Conservation (phyloP, 2,888 invertebrate species). For the Luffia ferchaultella region DNA sequence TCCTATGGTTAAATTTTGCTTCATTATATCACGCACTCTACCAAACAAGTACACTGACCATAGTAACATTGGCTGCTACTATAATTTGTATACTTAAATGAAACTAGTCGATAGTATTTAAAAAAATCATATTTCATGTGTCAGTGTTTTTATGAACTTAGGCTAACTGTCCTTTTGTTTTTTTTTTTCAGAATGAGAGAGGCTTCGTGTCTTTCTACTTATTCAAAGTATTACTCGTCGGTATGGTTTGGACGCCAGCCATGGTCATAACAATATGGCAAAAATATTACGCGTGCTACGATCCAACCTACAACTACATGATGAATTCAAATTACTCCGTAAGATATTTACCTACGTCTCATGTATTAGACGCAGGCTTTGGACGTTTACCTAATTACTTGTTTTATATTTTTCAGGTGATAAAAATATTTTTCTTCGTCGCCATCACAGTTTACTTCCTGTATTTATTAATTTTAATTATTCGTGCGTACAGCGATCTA, state of each 20-base stretch:
- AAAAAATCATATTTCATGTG: background rate
- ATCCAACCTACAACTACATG: constrained; percentile 93
- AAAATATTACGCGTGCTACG: constrained; percentile 84
- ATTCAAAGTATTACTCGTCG: constrained; percentile 87
- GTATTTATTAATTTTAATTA: constrained; percentile 82
- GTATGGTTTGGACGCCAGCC: constrained; percentile 86
- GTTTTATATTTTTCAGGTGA: constrained; percentile 69
- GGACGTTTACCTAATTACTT: constrained; percentile 3
- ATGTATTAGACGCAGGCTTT: background rate
- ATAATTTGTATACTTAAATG: too few species aligned
- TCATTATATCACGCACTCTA: too few species aligned
- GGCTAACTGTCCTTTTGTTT: too few species aligned
- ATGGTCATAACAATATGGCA: constrained; percentile 90
- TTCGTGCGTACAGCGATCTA: constrained; percentile 93
- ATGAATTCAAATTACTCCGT: constrained; percentile 86
- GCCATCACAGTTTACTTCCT: constrained; percentile 85
- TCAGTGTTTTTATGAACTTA: too few species aligned
- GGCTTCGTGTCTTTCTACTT: constrained; percentile 87
- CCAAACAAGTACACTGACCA: too few species aligned
- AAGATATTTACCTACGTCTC: constrained; percentile 25
- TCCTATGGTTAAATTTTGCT: too few species aligned
- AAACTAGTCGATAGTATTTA: background rate
- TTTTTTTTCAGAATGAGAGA: constrained; percentile 79
- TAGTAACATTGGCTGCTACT: too few species aligned
- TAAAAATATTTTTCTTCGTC: constrained; percentile 91